Evolutionary conservation across 1,140 invertebrate species (phyloP).

Genomic region (Tribolium castaneum): DNA sequence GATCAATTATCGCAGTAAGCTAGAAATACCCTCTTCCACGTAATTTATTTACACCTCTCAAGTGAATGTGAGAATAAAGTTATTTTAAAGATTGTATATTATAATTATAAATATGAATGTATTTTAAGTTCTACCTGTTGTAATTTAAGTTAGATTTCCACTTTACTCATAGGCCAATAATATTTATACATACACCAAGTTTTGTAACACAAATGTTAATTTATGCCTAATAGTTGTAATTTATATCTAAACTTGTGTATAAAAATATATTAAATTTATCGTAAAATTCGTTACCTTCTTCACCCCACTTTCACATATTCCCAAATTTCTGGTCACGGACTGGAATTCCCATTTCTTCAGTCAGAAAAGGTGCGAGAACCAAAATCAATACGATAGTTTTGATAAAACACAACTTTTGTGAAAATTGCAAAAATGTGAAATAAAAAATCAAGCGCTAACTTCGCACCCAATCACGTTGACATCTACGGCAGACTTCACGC

Average conservation of each 20-base stretch:
- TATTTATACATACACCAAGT: slow-evolving; percentile 52
- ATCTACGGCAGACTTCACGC: neutral
- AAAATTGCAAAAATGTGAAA: slow-evolving; percentile 12
- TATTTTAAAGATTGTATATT: slow-evolving; percentile 50
- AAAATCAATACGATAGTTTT: no score
- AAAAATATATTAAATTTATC: slow-evolving; percentile 60
- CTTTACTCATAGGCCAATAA: slow-evolving; percentile 47
- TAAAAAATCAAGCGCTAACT: neutral
- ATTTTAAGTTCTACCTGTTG: slow-evolving; percentile 43
- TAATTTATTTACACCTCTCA: slow-evolving; percentile 26
- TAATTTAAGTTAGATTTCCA: slow-evolving; percentile 41
- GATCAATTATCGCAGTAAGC: neutral
- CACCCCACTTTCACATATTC: neutral
- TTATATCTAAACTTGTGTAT: slow-evolving; percentile 60
- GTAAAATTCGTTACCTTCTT: slow-evolving; percentile 33
- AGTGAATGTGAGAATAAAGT: slow-evolving; percentile 41
- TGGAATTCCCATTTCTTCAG: neutral
- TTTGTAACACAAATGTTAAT: slow-evolving; percentile 56
- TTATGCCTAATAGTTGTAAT: slow-evolving; percentile 60
- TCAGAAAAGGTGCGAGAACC: neutral
- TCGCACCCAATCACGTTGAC: neutral
- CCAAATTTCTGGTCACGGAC: neutral
- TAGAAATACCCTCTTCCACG: neutral
- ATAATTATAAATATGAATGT: slow-evolving; percentile 37
- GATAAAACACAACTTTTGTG: neutral